Evolutionary conservation across 2,888 invertebrate genomes (phyloP).

Genomic region (Rhopalosiphum nymphaeae): DNA sequence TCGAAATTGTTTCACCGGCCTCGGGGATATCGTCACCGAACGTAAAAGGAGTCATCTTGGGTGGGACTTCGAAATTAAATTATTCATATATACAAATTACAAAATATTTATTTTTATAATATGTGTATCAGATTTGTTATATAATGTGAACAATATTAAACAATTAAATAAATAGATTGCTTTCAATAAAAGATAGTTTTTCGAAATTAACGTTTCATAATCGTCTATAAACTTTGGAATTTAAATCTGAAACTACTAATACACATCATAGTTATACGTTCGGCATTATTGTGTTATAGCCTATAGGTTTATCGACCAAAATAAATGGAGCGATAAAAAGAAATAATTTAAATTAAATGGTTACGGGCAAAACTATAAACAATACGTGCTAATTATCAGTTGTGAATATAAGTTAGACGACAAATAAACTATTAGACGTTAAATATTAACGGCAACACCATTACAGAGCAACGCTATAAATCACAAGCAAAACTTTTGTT

Average conservation of each 20-base stretch:
- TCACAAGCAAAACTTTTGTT: conserved; percentile 21
- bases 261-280: neutral
- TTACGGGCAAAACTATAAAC: conserved; percentile 46
- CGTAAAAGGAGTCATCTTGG: conserved; percentile 69
- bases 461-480: conserved; percentile 9
- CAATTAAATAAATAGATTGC: neutral
- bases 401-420: conserved; percentile 28
- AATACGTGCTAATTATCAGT: conserved; percentile 20
- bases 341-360: conserved; percentile 11
- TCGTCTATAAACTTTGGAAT: neutral
- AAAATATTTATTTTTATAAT: neutral
- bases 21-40: conserved; percentile 70
- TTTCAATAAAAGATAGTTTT: neutral
- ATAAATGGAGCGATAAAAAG: conserved; percentile 31
- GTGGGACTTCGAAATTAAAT: conserved; percentile 68
- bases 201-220: neutral
- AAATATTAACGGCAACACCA: conserved; percentile 30
- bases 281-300: neutral
- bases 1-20: conserved; percentile 69
- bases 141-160: neutral
- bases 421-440: conserved; percentile 41
- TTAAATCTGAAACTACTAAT: neutral
- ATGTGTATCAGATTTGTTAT: too few species aligned
- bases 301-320: neutral
- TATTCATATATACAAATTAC: neutral